Base-by-base conservation (phyloP, 2,113 vertebrate genomes). In the Psittacara wagleri region DNA sequence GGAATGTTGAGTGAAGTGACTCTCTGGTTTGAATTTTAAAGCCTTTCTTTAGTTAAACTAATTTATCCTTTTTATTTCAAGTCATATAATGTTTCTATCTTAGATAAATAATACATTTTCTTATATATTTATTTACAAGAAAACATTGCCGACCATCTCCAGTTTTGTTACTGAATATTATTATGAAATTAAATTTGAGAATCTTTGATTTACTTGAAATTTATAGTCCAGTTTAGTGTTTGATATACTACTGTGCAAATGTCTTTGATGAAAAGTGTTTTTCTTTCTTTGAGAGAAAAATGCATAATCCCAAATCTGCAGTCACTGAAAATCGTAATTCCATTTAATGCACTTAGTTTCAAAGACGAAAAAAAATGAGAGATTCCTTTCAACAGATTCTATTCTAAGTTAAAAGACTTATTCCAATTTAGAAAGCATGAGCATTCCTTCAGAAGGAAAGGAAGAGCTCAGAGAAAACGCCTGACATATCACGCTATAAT, bases 401-500 rank as follows among this genome's bases (percentile, higher is more conserved):
- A 35, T 91, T 92, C 37, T 73, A 59, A 86, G 61, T 85, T 96
- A 70, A 84, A 91, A 93, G 66, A 39, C n/a, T 67, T 86, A 82
- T 43, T 76, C 37, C 62, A 44, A 68, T 88, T 86, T 83, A 91
- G 63, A 83, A 93, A 90, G 62, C 18, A 70, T 27, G 5, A 97
- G 3, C 52, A 67, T 90, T 91, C 33, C 55, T 94, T 94, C 85
- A 86, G 85, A 95, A 87, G n/a, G 35, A 59, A 83, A 86, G 43
- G 63, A 94, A 96, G 39, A 64, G 41, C 77, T 97, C 88, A 79
- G 86, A 97, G 88, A 93, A 93, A 96, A 96, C 94, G 14, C 35
- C 24, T 4, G 13, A 78, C 75, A 86, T 95, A 94, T 64, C 89
- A 93, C 41, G 63, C 87, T 85, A 81, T 97, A 97, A 97, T 90